These are phyloP conservation scores for Cotesia typhae DNA, from an alignment of 1,140 invertebrate genomes.

Conservation along the genomic window DNA sequence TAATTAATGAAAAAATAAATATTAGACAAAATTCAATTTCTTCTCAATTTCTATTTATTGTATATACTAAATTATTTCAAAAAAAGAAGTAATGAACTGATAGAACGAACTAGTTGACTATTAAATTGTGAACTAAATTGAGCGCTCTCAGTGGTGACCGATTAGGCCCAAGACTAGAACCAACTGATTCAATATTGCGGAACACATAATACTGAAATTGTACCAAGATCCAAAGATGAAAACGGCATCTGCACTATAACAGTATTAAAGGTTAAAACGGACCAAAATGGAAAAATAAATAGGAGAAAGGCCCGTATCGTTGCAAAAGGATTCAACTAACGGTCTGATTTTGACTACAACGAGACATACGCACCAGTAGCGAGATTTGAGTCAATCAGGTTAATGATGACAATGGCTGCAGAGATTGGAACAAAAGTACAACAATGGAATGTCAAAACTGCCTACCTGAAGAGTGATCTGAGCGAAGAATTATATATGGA, in stretches of 20 bases:
- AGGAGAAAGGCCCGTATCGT: constrained; percentile 37
- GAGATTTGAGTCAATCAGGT: constrained; percentile 16
- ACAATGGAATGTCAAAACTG: constrained; percentile 9
- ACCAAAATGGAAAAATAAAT: constrained; percentile 30
- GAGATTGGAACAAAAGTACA: neutral
- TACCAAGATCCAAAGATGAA: constrained; percentile 38
- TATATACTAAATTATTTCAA: too few species aligned
- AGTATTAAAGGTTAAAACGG: constrained; percentile 51
- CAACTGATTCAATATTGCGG: neutral
- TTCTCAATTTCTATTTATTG: too few species aligned
- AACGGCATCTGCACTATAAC: constrained; percentile 49
- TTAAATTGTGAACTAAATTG: too few species aligned
- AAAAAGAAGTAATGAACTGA: too few species aligned
- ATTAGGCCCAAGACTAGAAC: too few species aligned
- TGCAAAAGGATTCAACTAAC: constrained; percentile 35
- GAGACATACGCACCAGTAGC: constrained; percentile 48
- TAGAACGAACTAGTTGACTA: too few species aligned
- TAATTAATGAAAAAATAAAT: too few species aligned
- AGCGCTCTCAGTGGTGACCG: too few species aligned
- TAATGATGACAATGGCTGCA: constrained; percentile 10
- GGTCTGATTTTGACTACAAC: constrained; percentile 34
- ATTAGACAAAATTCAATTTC: too few species aligned
- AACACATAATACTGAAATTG: constrained; percentile 31
- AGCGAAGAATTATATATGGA: too few species aligned
- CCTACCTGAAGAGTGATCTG: too few species aligned